Evolutionary conservation across 2,113 vertebrate species (phyloP).

Genomic region (Isichthys henryi): DNA sequence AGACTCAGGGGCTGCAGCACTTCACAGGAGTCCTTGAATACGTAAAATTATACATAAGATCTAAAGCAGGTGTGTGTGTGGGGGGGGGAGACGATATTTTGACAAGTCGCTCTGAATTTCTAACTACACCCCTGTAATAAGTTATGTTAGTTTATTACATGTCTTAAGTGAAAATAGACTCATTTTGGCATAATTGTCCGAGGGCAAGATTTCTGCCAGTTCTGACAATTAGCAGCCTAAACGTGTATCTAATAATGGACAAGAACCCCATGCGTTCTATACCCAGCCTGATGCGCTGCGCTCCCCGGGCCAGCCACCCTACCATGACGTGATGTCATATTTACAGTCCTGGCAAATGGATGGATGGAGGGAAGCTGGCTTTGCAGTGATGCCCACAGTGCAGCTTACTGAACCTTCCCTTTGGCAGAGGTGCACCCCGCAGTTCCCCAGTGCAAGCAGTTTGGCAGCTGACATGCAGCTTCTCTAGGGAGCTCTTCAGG

Average conservation of each 20-base stretch:
- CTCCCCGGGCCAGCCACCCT: neutral
- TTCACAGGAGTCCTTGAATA: too few species aligned
- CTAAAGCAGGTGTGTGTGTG: too few species aligned
- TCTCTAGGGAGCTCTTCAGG: slow-evolving; percentile 34
- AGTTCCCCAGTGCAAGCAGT: neutral
- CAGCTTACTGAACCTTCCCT: slow-evolving; percentile 9
- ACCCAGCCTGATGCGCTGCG: neutral
- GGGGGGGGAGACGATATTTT: too few species aligned
- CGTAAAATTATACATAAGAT: too few species aligned
- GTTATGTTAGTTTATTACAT: neutral
- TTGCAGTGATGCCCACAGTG: neutral
- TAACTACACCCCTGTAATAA: neutral
- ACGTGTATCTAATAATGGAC: neutral
- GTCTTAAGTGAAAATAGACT: neutral
- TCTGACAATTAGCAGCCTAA: neutral
- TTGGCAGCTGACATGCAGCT: slow-evolving; percentile 45
- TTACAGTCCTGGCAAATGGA: neutral
- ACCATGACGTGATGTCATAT: neutral
- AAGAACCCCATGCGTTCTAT: neutral
- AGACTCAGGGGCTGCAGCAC: neutral
- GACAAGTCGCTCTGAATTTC: too few species aligned
- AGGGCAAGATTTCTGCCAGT: neutral
- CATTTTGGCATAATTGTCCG: neutral
- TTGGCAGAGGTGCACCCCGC: slow-evolving; percentile 15
- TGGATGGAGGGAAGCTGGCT: neutral